A percentile compares a stretch with the other conserved stretches of the same genome.
phyloP scores from a whole-genome alignment of 35 echinoderm and acorn worm species.

The Lytechinus variegatus region DNA sequence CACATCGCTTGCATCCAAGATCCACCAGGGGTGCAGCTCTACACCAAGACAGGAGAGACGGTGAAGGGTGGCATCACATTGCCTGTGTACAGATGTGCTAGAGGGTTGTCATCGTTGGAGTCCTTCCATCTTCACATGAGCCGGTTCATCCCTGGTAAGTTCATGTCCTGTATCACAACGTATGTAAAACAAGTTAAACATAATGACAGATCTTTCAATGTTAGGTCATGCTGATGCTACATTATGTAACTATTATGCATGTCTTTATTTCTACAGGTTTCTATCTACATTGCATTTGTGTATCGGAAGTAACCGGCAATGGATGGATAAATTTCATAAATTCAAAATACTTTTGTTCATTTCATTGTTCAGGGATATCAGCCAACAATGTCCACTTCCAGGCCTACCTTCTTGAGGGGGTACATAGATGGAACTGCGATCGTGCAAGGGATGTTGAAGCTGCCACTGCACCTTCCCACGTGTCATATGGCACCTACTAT shows the following conservation, averaged over 20 bases:
- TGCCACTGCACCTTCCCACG: not conserved
- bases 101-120: slow-evolving; percentile 64
- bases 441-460: slow-evolving; percentile 8
- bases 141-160: not conserved
- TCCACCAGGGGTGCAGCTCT: slow-evolving; percentile 39
- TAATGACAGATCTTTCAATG: no score
- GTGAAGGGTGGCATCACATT: not conserved
- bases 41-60: slow-evolving; percentile 41
- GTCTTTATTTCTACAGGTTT: no score
- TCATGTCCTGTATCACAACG: not conserved
- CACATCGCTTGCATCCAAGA: slow-evolving; percentile 69
- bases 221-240: no score
- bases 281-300: no score
- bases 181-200: no score
- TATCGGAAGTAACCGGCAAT: no score
- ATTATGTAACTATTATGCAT: no score
- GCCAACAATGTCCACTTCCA: slow-evolving; percentile 55
- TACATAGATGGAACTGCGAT: slow-evolving; percentile 49
- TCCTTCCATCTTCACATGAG: slow-evolving; percentile 31
- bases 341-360: no score
- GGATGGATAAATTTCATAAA: no score
- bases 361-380: not conserved
- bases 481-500: not conserved
- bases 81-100: slow-evolving; percentile 57
- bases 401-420: slow-evolving; percentile 58